Evolutionary conservation across 2,113 vertebrate genomes (phyloP).

Genomic region (Megaleporinus macrocephalus): DNA sequence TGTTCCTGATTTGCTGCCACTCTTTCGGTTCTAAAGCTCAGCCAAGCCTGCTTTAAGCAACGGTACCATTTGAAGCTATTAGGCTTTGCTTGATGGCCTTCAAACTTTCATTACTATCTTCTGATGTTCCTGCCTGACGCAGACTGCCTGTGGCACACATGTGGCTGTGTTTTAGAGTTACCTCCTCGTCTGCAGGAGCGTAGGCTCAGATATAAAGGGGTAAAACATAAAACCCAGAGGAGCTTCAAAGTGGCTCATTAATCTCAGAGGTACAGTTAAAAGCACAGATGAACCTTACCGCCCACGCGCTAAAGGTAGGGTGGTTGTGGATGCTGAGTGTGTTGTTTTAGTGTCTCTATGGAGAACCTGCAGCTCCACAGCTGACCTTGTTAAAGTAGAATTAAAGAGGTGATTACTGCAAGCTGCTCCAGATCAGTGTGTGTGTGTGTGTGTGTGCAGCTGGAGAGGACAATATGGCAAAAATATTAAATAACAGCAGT

Average conservation of each 20-base stretch:
- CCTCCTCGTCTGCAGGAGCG: background rate
- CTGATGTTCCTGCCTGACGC: background rate
- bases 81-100: background rate
- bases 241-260: background rate
- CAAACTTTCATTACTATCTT: background rate
- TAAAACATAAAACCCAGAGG: conserved; percentile 2
- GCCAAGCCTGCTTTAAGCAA: too few species aligned
- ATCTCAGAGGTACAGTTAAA: background rate
- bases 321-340: background rate
- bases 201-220: background rate
- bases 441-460: too few species aligned
- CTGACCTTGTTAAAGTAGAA: conserved; percentile 36
- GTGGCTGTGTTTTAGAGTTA: conserved; percentile 6
- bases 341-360: conserved; percentile 26
- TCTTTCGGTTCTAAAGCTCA: background rate
- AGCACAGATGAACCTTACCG: background rate
- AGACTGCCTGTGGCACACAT: background rate
- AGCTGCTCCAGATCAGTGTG: conserved; percentile 18
- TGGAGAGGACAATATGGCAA: too few species aligned
- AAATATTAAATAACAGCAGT: too few species aligned
- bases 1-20: background rate
- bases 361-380: background rate
- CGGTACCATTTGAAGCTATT: background rate
- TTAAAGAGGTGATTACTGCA: conserved; percentile 37
- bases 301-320: conserved; percentile 4